phyloP scores from a whole-genome alignment of 2,113 vertebrate species.

The Nymphicus hollandicus region DNA sequence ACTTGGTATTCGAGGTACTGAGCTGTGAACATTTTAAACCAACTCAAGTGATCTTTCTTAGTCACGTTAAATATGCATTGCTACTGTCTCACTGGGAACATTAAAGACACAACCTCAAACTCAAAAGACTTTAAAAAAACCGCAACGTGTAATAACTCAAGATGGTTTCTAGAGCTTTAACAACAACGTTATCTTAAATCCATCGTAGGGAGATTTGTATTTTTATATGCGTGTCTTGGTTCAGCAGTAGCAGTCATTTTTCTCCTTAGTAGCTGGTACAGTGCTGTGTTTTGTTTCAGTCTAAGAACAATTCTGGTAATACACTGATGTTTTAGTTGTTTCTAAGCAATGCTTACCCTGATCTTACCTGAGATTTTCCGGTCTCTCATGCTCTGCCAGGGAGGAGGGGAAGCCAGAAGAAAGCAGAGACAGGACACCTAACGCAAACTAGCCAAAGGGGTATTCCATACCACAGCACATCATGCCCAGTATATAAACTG shows the following conservation, averaged over 20 bases:
- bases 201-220: neutral
- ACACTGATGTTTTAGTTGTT: neutral
- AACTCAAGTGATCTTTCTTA: neutral
- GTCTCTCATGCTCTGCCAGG: neutral
- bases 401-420: neutral
- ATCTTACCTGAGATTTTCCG: neutral
- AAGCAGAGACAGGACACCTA: neutral
- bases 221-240: neutral
- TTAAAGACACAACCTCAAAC: neutral
- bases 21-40: neutral
- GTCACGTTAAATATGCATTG: neutral
- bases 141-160: neutral
- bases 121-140: neutral
- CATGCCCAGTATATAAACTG: neutral
- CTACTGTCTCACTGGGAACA: neutral
- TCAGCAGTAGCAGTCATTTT: neutral
- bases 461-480: neutral
- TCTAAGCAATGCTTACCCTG: neutral
- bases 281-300: neutral
- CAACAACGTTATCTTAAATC: neutral
- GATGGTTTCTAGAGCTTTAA: neutral
- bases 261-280: neutral
- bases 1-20: neutral
- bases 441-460: neutral
- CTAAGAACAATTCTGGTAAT: neutral